Conservation (phyloP, 2,113 vertebrate genomes). For the Brachyhypopomus occidentalis region DNA sequence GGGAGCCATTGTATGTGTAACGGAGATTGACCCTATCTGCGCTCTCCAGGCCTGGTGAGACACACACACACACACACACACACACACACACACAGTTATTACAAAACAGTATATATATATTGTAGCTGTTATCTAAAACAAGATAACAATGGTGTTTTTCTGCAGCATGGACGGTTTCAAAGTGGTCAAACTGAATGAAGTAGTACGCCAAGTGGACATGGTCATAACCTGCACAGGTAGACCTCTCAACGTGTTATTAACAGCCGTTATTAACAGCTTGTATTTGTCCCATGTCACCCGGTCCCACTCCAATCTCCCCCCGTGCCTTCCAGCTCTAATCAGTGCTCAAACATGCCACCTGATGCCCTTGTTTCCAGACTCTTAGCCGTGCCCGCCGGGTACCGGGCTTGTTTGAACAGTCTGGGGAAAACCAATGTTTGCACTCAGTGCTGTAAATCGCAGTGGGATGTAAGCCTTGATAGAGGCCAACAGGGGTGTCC, state of each 20-base stretch:
- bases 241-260: background rate
- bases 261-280: background rate
- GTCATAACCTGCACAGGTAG: slow-evolving; percentile 99
- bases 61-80: slow-evolving; percentile 15
- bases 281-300: slow-evolving; percentile 24
- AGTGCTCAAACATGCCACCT: slow-evolving; percentile 27
- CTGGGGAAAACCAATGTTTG: slow-evolving; percentile 32
- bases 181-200: slow-evolving; percentile 96
- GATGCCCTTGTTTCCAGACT: slow-evolving; percentile 36
- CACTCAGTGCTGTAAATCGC: background rate
- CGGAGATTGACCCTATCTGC: slow-evolving; percentile 98
- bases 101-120: background rate
- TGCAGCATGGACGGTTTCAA: slow-evolving; percentile 97
- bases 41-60: slow-evolving; percentile 96
- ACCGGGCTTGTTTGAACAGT: slow-evolving; percentile 16
- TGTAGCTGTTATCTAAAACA: background rate
- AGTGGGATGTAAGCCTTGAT: background rate
- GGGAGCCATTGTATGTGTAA: slow-evolving; percentile 94
- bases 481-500: background rate
- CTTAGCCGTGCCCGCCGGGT: slow-evolving; percentile 13
- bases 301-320: slow-evolving; percentile 12
- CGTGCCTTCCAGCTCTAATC: slow-evolving; percentile 30
- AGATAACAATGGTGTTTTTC: background rate
- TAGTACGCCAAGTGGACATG: slow-evolving; percentile 95
- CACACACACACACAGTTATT: too few species aligned